Evolutionary conservation across 1,140 invertebrate species (phyloP).

Genomic region (Drosophila kohkoa): DNA sequence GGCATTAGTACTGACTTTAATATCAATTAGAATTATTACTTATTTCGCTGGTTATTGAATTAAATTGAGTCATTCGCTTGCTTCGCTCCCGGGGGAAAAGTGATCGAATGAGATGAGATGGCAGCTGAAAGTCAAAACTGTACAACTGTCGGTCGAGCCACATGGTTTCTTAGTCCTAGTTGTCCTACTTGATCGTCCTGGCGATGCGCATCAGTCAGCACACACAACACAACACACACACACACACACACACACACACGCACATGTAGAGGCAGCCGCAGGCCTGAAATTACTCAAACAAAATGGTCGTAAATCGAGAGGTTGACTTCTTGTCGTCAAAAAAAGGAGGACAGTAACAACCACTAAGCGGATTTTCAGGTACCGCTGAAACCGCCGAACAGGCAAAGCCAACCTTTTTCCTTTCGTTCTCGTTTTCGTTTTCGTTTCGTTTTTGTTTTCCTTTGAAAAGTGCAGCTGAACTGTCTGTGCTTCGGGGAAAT

Average conservation of each 20-base stretch:
- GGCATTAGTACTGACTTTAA: slow-evolving; percentile 23
- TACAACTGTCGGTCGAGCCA: slow-evolving; percentile 68
- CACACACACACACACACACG: slow-evolving; percentile 1
- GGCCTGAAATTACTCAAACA: slow-evolving; percentile 79
- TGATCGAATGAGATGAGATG: slow-evolving; percentile 12
- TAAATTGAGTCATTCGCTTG: slow-evolving; percentile 58
- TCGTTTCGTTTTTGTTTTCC: slow-evolving; percentile 40
- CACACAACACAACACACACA: slow-evolving; percentile 21
- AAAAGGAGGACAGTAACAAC: slow-evolving; percentile 71
- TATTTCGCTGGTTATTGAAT: slow-evolving; percentile 14
- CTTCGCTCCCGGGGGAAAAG: slow-evolving; percentile 19
- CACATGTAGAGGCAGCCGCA: slow-evolving; percentile 7
- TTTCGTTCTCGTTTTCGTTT: slow-evolving; percentile 5
- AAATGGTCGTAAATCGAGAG: slow-evolving; percentile 84
- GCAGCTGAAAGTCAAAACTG: slow-evolving; percentile 79
- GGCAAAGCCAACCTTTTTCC: slow-evolving; percentile 35
- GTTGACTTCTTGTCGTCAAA: slow-evolving; percentile 84
- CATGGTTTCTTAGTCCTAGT: slow-evolving; percentile 39
- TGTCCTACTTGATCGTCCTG: slow-evolving; percentile 19
- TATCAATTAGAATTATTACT: slow-evolving; percentile 32
- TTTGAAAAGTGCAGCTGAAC: slow-evolving; percentile 60
- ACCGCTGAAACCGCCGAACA: slow-evolving; percentile 22
- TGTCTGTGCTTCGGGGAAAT: slow-evolving; percentile 59
- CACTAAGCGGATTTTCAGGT: slow-evolving; percentile 74
- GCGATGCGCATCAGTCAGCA: slow-evolving; percentile 57